Evolutionary conservation across 2,113 vertebrate species (phyloP), one percentile per base, ranked within the genome.

Genomic region (Pedionomus torquatus): DNA sequence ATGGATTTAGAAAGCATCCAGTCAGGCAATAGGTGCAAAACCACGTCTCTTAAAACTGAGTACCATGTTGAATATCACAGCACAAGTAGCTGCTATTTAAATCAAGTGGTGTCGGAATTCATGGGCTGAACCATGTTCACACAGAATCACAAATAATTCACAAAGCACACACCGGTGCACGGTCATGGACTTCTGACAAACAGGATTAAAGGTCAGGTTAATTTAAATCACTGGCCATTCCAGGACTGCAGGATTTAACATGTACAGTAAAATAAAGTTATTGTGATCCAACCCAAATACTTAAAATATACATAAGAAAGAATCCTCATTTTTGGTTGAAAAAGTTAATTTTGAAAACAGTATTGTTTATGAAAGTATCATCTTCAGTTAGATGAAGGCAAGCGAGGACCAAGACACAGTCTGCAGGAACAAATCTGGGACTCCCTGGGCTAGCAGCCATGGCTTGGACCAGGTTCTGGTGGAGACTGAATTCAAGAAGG

Each of bases 111-210:
- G 39, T 77, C 89, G 84, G 82, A 93, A 96, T 85, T 87, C 91
- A 87, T 65, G 44, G 70, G 49, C 52, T 93, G 84, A 89, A 44
- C 65, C 52, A 64, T 0, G 0, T 82, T 89, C 74, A 79, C 30
- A 75, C 0, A 17, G 66, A 89, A 91, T 79, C 83, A 82, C 65
- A 83, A 93, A 60, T 64, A 95, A 96, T 89, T 95, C 87, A 93
- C 65, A 87, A 83, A 76, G 87, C 51, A 78, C 61, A 89, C 28
- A 13, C n/a, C 41, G 26, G 19, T 44, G 21, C 48, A 24, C 52
- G 30, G 43, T 46, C 46, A 43, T 13, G 52, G 80, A 46, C 39
- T 60, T 65, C 72, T 79, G 80, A 82, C 33, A 86, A 94, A 81
- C 37, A 91, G 52, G 52, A 82, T 69, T 33, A 87, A 94, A 91